Conservation (phyloP, 2,888 invertebrate species). For the Macrophya alboannulata region DNA sequence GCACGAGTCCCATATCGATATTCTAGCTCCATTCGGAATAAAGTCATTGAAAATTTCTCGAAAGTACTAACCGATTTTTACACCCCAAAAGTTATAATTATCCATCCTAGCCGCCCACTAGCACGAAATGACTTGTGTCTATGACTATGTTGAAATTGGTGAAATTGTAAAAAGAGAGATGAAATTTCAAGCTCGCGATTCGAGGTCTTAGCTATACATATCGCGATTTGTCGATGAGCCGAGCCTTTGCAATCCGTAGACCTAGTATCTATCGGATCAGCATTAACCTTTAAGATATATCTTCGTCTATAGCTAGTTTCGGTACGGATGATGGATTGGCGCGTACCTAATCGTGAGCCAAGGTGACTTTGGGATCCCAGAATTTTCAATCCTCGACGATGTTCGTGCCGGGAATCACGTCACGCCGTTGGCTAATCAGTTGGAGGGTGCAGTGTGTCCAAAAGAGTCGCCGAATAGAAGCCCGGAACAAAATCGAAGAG, state of each 20-base stretch:
- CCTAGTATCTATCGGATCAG: constrained; percentile 41
- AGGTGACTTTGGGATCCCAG: constrained; percentile 32
- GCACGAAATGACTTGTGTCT: neutral
- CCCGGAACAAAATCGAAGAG: constrained; percentile 6
- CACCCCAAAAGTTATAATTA: neutral
- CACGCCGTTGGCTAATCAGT: constrained; percentile 21
- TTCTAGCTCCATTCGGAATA: neutral
- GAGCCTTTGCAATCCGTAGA: neutral
- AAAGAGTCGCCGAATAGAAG: constrained; percentile 40
- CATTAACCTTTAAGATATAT: constrained; percentile 34
- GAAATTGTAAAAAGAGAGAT: neutral
- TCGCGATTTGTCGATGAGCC: neutral
- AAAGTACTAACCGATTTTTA: neutral
- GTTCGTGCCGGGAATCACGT: constrained; percentile 37
- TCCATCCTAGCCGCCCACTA: neutral
- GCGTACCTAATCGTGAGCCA: neutral
- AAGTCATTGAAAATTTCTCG: neutral
- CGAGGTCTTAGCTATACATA: neutral
- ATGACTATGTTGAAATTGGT: neutral
- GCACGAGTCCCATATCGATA: neutral
- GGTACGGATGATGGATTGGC: constrained; percentile 44
- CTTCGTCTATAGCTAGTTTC: neutral
- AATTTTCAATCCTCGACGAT: neutral
- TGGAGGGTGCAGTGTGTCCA: constrained; percentile 34
- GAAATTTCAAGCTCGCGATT: neutral